Evolutionary conservation across 2,888 invertebrate species (phyloP).

Genomic region (Flabesymbios commensalis): DNA sequence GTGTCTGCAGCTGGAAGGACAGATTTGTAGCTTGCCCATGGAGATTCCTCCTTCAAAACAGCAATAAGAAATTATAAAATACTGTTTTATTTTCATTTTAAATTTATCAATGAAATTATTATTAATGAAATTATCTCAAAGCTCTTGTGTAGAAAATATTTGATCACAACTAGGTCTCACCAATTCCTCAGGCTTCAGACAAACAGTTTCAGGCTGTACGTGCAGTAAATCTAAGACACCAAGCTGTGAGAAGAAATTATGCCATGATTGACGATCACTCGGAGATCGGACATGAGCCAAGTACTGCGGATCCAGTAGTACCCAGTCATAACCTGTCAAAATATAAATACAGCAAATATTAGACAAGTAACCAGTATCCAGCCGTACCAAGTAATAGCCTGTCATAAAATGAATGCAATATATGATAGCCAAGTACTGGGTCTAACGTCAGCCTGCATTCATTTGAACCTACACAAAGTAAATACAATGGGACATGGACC

Average conservation of each 20-base stretch:
- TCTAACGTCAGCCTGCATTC: too few species aligned
- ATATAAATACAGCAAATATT: neutral
- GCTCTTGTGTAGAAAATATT: neutral
- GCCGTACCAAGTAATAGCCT: too few species aligned
- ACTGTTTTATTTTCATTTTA: neutral
- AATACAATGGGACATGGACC: too few species aligned
- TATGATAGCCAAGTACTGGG: too few species aligned
- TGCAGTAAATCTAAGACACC: conserved; percentile 50
- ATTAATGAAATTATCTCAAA: neutral
- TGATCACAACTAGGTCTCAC: conserved; percentile 24
- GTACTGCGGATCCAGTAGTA: conserved; percentile 48
- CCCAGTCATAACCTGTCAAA: conserved; percentile 52
- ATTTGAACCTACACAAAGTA: too few species aligned
- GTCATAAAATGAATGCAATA: too few species aligned
- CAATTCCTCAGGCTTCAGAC: conserved; percentile 32
- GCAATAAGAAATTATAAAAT: conserved; percentile 1
- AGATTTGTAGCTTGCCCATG: conserved; percentile 43
- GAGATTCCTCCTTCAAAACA: conserved; percentile 37
- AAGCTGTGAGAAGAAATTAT: conserved; percentile 48
- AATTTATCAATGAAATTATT: neutral
- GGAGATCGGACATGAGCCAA: conserved; percentile 26
- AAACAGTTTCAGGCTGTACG: conserved; percentile 35
- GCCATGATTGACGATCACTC: conserved; percentile 41
- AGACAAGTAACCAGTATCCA: too few species aligned
- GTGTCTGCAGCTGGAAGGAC: conserved; percentile 36